These are phyloP conservation scores for Knipowitschia caucasica DNA, from an alignment of 2,797 vertebrate genomes.

Conservation along the genomic window DNA sequence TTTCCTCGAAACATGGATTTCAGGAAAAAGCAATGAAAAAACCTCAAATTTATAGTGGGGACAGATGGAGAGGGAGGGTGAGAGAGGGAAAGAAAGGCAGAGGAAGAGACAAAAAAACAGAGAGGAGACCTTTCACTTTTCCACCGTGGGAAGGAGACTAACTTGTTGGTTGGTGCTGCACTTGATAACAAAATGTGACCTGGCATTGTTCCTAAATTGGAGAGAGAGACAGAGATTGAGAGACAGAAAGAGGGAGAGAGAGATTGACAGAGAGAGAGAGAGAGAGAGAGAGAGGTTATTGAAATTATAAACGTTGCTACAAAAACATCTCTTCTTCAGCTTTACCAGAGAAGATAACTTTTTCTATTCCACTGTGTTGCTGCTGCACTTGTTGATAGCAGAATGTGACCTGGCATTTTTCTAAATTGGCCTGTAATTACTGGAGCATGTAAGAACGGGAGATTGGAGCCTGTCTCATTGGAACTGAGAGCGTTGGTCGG, in stretches of 20 bases:
- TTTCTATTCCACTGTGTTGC: neutral
- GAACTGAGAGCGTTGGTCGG: conserved; percentile 7
- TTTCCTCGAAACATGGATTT: no score
- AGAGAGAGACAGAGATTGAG: no score
- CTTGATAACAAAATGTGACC: conserved; percentile 8
- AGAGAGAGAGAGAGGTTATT: no score
- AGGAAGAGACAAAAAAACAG: no score
- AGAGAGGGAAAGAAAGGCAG: no score
- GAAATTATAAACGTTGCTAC: no score
- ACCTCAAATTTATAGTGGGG: no score
- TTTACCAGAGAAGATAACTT: neutral
- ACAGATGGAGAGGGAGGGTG: no score
- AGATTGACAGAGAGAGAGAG: no score
- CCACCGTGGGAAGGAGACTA: neutral
- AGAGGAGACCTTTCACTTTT: neutral
- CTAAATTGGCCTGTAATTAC: conserved; percentile 3
- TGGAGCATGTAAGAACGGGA: neutral
- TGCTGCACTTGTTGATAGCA: neutral
- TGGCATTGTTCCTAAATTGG: neutral
- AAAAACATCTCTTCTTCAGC: no score
- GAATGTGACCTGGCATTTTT: conserved; percentile 9
- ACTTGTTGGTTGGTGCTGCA: neutral
- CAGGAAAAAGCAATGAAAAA: no score
- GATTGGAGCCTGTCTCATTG: neutral
- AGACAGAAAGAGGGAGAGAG: no score